These are phyloP conservation scores for Scopus umbretta DNA, from an alignment of 2,113 vertebrate species.

Conservation along the genomic window DNA sequence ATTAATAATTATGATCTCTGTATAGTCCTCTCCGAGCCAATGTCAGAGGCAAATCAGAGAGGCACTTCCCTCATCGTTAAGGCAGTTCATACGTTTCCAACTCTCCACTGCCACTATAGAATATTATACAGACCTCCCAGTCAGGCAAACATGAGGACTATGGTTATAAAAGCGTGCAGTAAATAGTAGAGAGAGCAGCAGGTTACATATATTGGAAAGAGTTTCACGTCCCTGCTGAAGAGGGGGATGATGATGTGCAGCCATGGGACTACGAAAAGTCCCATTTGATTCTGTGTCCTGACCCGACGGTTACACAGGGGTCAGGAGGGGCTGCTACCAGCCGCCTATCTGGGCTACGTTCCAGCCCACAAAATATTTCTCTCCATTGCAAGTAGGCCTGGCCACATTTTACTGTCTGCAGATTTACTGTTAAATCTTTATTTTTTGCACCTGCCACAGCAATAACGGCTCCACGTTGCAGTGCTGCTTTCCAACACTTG, in stretches of 20 bases:
- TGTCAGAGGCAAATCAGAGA: background rate
- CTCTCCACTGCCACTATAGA: background rate
- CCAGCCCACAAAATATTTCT: background rate
- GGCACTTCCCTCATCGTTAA: background rate
- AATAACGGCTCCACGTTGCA: background rate
- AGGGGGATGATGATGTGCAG: background rate
- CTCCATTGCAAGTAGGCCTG: background rate
- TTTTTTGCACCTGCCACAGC: background rate
- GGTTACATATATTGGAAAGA: background rate
- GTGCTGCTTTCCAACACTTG: background rate
- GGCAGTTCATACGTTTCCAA: background rate
- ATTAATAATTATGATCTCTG: background rate
- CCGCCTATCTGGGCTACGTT: background rate
- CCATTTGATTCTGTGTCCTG: rapidly evolving
- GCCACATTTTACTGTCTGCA: background rate
- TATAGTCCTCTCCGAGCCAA: background rate
- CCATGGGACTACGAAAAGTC: background rate
- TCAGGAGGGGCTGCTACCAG: background rate
- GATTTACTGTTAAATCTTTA: background rate
- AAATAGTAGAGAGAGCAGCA: background rate
- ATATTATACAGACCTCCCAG: background rate
- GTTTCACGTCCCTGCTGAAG: background rate
- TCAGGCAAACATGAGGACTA: background rate
- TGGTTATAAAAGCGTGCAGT: rapidly evolving
- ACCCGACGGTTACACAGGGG: background rate